Evolutionary conservation across 2,113 vertebrate genomes (phyloP).

Genomic region (Sylvia atricapilla): DNA sequence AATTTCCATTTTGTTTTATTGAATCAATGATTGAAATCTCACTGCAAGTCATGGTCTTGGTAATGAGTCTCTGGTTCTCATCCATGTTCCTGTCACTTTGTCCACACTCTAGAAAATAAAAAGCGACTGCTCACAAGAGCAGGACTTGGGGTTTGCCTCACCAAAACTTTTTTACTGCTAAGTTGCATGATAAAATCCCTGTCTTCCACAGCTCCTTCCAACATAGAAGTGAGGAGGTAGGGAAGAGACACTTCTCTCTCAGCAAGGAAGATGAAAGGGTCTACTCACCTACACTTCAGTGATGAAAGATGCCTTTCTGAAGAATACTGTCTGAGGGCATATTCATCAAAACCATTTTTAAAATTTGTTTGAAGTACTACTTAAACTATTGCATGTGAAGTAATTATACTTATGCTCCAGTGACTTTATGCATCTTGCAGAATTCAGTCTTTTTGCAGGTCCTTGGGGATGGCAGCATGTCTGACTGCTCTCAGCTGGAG

Average conservation of each 20-base stretch:
- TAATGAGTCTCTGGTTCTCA: neutral
- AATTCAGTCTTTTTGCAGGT: neutral
- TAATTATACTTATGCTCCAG: neutral
- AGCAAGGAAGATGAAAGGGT: neutral
- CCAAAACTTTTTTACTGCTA: neutral
- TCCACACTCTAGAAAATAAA: neutral
- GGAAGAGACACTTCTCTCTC: neutral
- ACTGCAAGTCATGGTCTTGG: neutral
- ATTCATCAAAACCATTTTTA: neutral
- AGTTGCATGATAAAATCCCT: neutral
- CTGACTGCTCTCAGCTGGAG: neutral
- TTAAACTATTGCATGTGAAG: neutral
- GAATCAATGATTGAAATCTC: neutral
- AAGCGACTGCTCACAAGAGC: neutral
- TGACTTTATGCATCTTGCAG: neutral
- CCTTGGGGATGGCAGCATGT: neutral
- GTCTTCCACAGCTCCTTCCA: neutral
- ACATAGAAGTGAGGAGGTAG: neutral
- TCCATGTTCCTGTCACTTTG: neutral
- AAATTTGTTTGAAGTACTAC: neutral
- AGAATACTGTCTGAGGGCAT: neutral
- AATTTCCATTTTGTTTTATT: neutral
- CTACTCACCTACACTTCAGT: neutral
- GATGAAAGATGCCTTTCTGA: neutral
- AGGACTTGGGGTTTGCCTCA: neutral